phyloP scores from a whole-genome alignment of 2,113 vertebrate genomes.

The Lepisosteus osseus region DNA sequence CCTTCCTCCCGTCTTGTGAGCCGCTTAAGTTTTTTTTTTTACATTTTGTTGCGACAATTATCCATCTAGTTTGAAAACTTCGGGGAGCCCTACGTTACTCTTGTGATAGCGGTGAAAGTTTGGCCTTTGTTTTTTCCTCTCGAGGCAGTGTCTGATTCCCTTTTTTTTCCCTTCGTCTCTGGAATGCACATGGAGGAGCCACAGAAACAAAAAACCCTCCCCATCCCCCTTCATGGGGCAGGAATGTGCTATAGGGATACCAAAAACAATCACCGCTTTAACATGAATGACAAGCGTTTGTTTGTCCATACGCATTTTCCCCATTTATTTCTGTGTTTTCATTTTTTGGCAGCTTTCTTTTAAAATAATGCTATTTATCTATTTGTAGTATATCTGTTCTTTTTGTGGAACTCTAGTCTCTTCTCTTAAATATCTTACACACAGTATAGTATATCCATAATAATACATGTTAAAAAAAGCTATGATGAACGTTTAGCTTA shows the following conservation, averaged over 20 bases:
- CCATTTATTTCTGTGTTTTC: too few species aligned
- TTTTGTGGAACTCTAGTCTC: too few species aligned
- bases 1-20: conserved; percentile 46
- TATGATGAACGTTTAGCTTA: too few species aligned
- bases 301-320: not conserved
- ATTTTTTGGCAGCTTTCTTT: too few species aligned
- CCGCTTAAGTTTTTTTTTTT: not conserved
- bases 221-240: conserved; percentile 48
- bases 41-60: conserved; percentile 31
- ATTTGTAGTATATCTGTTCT: too few species aligned
- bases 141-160: conserved; percentile 25
- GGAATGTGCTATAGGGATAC: conserved; percentile 55
- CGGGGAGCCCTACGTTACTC: conserved; percentile 10
- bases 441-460: too few species aligned
- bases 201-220: conserved; percentile 39
- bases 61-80: conserved; percentile 7
- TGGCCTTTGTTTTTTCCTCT: conserved; percentile 26
- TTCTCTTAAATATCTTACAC: too few species aligned
- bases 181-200: conserved; percentile 56
- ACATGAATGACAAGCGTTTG: not conserved
- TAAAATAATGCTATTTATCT: too few species aligned
- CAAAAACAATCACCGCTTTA: conserved; percentile 26
- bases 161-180: conserved; percentile 29
- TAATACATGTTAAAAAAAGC: too few species aligned
- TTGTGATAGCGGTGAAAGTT: conserved; percentile 16